A percentile compares a stretch with the other conserved stretches of the same genome.
Conservation (phyloP, 2,797 vertebrate species). For the Halcyon smyrnensis region DNA sequence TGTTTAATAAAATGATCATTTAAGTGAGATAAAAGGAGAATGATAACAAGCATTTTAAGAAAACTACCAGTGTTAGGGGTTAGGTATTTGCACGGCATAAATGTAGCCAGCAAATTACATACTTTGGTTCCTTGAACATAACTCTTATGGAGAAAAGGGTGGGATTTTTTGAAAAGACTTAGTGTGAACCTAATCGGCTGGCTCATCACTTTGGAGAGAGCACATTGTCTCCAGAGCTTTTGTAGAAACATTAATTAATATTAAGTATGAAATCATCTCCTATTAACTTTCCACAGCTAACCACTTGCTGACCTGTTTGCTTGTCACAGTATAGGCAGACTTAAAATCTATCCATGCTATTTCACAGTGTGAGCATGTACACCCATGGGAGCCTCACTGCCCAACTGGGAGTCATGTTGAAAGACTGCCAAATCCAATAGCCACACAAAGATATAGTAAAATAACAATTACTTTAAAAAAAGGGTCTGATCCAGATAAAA, state of each 20-base stretch:
- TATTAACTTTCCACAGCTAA: background rate
- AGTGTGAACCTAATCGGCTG: background rate
- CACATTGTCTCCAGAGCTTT: background rate
- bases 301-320: background rate
- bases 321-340: background rate
- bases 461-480: background rate
- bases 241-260: background rate
- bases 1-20: slow-evolving; percentile 2
- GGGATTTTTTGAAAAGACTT: background rate
- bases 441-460: background rate
- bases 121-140: background rate
- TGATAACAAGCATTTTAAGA: background rate
- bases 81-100: background rate
- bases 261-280: background rate
- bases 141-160: background rate
- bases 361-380: background rate
- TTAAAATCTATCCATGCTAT: background rate
- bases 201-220: background rate
- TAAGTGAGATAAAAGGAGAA: background rate
- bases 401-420: background rate
- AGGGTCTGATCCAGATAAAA: background rate
- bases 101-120: background rate
- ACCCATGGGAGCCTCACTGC: background rate
- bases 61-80: background rate
- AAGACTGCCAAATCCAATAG: background rate